These are phyloP conservation scores for Muscina levida DNA, from an alignment of 2,888 invertebrate species.

Conservation along the genomic window DNA sequence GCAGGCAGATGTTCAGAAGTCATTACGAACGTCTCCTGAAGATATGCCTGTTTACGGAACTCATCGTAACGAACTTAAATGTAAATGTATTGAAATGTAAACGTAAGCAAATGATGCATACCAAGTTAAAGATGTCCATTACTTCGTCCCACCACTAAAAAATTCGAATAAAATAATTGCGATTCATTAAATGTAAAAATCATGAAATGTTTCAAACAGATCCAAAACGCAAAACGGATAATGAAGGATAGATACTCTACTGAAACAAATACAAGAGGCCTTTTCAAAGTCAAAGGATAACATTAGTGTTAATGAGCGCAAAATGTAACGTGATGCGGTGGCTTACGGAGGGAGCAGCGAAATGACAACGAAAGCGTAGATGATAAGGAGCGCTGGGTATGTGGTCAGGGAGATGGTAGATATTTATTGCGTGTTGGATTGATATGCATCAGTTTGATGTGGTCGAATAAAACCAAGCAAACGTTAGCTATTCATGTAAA, in stretches of 20 bases:
- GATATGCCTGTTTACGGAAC: neutral
- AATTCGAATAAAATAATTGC: constrained; percentile 80
- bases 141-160: constrained; percentile 98
- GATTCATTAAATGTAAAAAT: constrained; percentile 30
- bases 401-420: no score
- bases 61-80: neutral
- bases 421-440: no score
- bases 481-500: no score
- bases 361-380: no score
- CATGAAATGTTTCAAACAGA: constrained; percentile 1
- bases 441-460: no score
- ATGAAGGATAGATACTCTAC: neutral
- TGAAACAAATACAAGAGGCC: neutral
- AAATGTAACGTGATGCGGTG: no score
- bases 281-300: constrained; percentile 5
- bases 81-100: neutral
- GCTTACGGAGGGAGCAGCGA: no score
- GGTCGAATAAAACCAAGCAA: no score
- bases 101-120: constrained; percentile 81
- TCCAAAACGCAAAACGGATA: constrained; percentile 18
- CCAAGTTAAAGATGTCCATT: constrained; percentile 97
- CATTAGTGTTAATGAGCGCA: no score
- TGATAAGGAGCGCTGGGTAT: no score
- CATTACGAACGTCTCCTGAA: neutral
- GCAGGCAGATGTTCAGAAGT: no score